Percentiles rank a stretch among this genome's conserved stretches.
phyloP scores from a whole-genome alignment of 92 coral and sea anemone species.

The Parazoanthus atlanticus region DNA sequence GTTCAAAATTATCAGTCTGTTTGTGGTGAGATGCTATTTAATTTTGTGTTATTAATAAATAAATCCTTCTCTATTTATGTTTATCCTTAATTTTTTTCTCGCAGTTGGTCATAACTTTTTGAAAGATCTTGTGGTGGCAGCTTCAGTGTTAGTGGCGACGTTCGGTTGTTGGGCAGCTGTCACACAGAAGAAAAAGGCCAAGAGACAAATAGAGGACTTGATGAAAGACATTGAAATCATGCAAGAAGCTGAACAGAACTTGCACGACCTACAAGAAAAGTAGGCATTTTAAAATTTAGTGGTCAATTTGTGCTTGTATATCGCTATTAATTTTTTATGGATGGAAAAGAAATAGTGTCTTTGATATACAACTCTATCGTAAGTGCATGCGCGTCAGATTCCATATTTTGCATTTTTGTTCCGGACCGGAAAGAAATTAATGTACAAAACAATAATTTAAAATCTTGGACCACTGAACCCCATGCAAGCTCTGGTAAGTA shows the following conservation, averaged over 20 bases:
- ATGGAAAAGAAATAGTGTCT: no score
- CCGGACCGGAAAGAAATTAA: no score
- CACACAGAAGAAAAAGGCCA: slow-evolving; percentile 90
- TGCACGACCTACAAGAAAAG: slow-evolving; percentile 79
- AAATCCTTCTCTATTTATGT: no score
- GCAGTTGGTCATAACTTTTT: slow-evolving; percentile 89
- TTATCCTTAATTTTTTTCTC: slow-evolving; percentile 1
- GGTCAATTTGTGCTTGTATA: no score
- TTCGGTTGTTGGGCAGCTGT: slow-evolving; percentile 94
- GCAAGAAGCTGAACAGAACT: slow-evolving; percentile 92
- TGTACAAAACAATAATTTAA: no score
- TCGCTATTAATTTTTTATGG: no score
- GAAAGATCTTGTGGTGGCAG: slow-evolving; percentile 91
- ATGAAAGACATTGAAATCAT: slow-evolving; percentile 85
- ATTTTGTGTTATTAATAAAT: neutral
- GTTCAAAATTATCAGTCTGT: no score
- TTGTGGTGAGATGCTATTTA: neutral
- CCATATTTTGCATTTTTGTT: no score
- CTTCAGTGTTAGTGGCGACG: slow-evolving; percentile 91
- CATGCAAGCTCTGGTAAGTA: no score
- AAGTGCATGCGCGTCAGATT: no score
- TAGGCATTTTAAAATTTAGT: neutral
- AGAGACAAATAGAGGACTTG: slow-evolving; percentile 89
- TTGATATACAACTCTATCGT: no score
- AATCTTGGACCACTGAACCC: no score